Percentiles rank a stretch among this genome's conserved stretches.
These are phyloP conservation scores for Pyrrhopygopsis socrates DNA, from an alignment of 2,888 invertebrate species.

Conservation along the genomic window DNA sequence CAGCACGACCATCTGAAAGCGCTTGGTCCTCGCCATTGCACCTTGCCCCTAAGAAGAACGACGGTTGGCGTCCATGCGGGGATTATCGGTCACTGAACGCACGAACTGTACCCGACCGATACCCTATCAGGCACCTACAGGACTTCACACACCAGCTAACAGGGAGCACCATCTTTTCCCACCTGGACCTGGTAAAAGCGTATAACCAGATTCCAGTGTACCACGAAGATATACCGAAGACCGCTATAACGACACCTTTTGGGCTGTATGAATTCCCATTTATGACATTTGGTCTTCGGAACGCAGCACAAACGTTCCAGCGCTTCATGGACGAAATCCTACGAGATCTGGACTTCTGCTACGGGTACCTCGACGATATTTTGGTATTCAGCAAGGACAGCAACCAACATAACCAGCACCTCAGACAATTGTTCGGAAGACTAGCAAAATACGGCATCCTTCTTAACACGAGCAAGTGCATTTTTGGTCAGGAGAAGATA, in stretches of 20 bases:
- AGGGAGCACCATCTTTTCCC: background rate
- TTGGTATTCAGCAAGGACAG: background rate
- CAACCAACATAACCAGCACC: constrained; percentile 14
- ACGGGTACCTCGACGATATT: background rate
- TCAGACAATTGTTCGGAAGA: constrained; percentile 36
- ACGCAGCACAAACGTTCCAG: too few species aligned
- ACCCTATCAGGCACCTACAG: background rate
- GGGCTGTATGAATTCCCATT: too few species aligned
- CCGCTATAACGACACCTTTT: too few species aligned
- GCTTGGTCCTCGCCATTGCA: constrained; percentile 64
- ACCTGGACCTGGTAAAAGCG: background rate
- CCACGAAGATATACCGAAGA: background rate
- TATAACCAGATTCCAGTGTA: too few species aligned
- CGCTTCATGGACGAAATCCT: too few species aligned
- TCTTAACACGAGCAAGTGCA: constrained; percentile 55
- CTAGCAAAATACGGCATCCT: constrained; percentile 55
- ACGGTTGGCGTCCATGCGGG: background rate
- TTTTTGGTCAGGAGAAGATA: constrained; percentile 43
- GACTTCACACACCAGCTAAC: background rate
- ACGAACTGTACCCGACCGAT: background rate
- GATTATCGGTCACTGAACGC: background rate
- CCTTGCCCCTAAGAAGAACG: background rate
- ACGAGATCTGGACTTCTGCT: background rate
- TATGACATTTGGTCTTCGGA: too few species aligned
- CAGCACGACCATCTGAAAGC: constrained; percentile 45